Evolutionary conservation across 1,140 invertebrate genomes (phyloP).

Genomic region (Scaptomyza hsui): DNA sequence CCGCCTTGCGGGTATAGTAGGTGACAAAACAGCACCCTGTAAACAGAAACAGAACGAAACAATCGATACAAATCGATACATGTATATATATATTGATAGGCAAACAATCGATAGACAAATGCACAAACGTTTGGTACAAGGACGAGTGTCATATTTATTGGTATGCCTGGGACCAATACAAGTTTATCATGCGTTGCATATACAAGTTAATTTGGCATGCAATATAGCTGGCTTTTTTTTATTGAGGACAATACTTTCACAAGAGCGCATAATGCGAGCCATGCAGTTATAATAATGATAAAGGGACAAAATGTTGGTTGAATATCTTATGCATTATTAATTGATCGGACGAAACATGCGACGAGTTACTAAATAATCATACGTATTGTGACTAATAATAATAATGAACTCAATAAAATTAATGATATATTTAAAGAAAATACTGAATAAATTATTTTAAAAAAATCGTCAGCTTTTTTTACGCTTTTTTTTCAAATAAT

Average conservation of each 20-base stretch:
- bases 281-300: constrained; percentile 51
- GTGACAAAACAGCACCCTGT: constrained; percentile 99
- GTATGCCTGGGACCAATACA: too few relatives aligned
- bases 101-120: constrained; percentile 58
- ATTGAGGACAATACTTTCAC: constrained; percentile 49
- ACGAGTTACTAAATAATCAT: background rate
- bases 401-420: too few relatives aligned
- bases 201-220: constrained; percentile 29
- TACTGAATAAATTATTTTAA: too few relatives aligned
- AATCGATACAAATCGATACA: constrained; percentile 73
- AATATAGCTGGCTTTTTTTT: constrained; percentile 2
- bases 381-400: background rate
- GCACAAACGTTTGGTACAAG: constrained; percentile 65
- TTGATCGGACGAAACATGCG: constrained; percentile 18
- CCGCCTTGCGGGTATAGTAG: constrained; percentile 98
- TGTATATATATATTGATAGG: constrained; percentile 33
- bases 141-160: constrained; percentile 15
- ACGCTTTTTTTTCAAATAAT: too few relatives aligned
- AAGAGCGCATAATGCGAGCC: constrained; percentile 63
- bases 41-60: constrained; percentile 91
- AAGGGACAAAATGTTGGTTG: constrained; percentile 30
- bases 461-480: too few relatives aligned
- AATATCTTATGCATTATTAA: constrained; percentile 2
- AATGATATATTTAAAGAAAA: too few relatives aligned
- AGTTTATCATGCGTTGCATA: constrained; percentile 40